Base-by-base conservation (phyloP, 2,797 vertebrate genomes). In the Siniperca obscura region DNA sequence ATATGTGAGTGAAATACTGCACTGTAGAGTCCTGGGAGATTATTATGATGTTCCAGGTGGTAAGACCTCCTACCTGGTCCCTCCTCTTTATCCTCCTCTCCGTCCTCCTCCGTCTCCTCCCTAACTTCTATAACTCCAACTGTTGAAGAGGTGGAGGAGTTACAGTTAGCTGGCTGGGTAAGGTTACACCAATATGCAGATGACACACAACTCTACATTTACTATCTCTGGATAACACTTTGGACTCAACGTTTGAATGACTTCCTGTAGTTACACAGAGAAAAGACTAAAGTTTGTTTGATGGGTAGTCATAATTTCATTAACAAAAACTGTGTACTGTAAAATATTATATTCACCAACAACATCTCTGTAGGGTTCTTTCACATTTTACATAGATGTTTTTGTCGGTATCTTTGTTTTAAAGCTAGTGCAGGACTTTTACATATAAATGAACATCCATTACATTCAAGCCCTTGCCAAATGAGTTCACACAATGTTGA, bases 21-120 rank as follows among this genome's bases (percentile, higher is more conserved):
- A 52, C 14, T 57, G 56, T 17, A 17, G 14, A 8, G 3, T 59
- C 42, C 22, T 65, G 9, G 7, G 25, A 14, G 17, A 13, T 34
- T 19, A 25, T 16, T n/a, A 27, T 9, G 34, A 27, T 4, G 13
- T 13, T 40, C 13, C 27, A 38, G 19, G 19, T 56, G 3, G 34
- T 34, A 4, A 72, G 3, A 67, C 17, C 30, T 68, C 52, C 22
- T 76, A 98, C 98, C 98, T 95, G 97, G 96, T 16, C 95, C 97
- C 59, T 97, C 96, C 79, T 96, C 93, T 2, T 93, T 93, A 27
- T 84, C 83, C 38, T 89, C 76, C 40, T 85, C 96, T 60, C 97
- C 96, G 77, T 95, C 91, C 65, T 83, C 85, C 38, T 86, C 82
- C 0, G 4, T 30, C 65, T 83, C 85, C 38, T 86, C 82, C 0